Evolutionary conservation across 1,140 invertebrate genomes (phyloP), one percentile per base, ranked within the genome.

Genomic region (Mercenaria mercenaria): DNA sequence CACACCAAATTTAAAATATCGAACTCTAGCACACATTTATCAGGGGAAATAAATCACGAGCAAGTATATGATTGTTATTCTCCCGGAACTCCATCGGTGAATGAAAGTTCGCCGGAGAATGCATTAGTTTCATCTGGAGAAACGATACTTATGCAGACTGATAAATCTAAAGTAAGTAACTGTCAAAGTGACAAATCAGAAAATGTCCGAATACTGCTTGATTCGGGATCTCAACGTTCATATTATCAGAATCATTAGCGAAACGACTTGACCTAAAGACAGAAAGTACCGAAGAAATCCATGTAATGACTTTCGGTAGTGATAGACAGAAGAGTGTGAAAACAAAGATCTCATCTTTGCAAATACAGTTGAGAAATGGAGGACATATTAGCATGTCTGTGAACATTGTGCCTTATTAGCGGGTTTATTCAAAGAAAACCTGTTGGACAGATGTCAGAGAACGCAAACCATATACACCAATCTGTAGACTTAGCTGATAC

Each of bases 161-260:
- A 4, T n/a, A 90, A 84, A n/a, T 13, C 37, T 10, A 43, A 41
- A 11, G 10, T 0, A 18, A n/a, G 13, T 29, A 34, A 56, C n/a
- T 26, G 11, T n/a, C 4, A 87, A n/a, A n/a, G n/a, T n/a, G n/a
- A n/a, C n/a, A 29, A 50, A 6, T 26, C n/a, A 0, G 56, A 59
- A 61, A 61, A 32, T 37, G 32, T 81, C 2, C 26, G 47, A 23
- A 34, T 81, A 11, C 37, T 81, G 4, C 37, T 81, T 23, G 79
- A 61, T 74, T 13, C 74, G 77, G 34, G 0, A 87, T 32, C 34
- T 6, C 79, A 88, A 34, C 76, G 89, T 18, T 56, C 89, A 26
- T 90, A 82, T 76, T 87, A 41, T 72, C 89, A 34, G 43, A 87
- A 39, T n/a, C 26, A 20, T 52, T 90, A 67, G 89, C 89, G 34